Base-by-base conservation (phyloP, 2,888 invertebrate species). In the Baronia brevicornis region DNA sequence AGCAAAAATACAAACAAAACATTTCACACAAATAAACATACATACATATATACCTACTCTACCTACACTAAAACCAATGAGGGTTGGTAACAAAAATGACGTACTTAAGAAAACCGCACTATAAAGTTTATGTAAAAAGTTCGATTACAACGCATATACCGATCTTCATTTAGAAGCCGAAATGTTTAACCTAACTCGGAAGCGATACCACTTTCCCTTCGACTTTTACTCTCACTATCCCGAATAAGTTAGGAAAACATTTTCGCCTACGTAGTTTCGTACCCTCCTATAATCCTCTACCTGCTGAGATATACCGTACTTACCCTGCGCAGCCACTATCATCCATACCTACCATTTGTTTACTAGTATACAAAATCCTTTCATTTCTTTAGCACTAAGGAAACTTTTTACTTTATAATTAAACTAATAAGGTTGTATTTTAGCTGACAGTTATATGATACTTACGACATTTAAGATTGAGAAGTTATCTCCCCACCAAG, bases 181-280 rank as follows among this genome's bases (percentile, higher is more conserved):
- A 17, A 23, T 22, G 32, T 19, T 10, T 17, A 26, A 26, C 27
- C 28, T 27, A 14, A 11, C 35, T 26, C 25, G 12, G 38, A 60
- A 57, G 54, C 55, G 65, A 63, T 65, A 70, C 64, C 75, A 80
- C 82, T 82, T 77, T 82, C 78, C 28, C 60, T 41, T 39, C 51
- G 60, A 78, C 75, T 79, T 79, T 80, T 78, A 71, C 79, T 80
- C 79, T 82, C 80, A 69, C 64, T 68, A 50, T 48, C 39, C 57
- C 61, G 53, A 74, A 78, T 77, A 78, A 79, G 75, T 80, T 79
- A 58, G 74, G 67, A 77, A 80, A 82, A 82, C 78, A 78, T 79
- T 80, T 79, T 78, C 78, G 67, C 70, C 60, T 51, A 54, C 62
- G 65, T 63, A 67, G 72, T 68, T 59, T 63, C 62, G 56, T 62